phyloP scores from a whole-genome alignment of 1,140 invertebrate genomes.

The Coptotermes formosanus region DNA sequence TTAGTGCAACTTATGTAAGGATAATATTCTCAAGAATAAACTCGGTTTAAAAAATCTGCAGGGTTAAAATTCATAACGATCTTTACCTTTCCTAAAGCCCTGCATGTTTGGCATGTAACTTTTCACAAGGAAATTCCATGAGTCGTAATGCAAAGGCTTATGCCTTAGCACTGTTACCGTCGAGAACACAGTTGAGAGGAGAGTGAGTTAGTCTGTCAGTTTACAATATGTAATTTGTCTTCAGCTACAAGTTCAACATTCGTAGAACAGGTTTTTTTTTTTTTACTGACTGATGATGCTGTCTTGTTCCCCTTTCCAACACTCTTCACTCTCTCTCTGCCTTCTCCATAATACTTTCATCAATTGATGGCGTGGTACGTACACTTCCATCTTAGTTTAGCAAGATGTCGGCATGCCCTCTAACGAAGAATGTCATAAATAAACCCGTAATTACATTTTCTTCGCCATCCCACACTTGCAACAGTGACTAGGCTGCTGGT shows the following conservation, averaged over 20 bases:
- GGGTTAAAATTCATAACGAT: neutral
- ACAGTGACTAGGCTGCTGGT: too few species aligned
- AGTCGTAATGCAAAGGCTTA: neutral
- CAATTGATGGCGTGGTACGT: too few species aligned
- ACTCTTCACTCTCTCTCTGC: neutral
- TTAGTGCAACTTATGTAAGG: too few species aligned
- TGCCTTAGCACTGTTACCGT: neutral
- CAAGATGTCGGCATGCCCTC: too few species aligned
- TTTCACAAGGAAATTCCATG: neutral
- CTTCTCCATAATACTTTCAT: neutral
- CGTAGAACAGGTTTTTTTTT: neutral
- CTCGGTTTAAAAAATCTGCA: neutral
- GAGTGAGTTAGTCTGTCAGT: neutral
- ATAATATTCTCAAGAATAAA: neutral
- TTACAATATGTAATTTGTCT: neutral
- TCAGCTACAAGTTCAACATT: neutral
- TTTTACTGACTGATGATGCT: neutral
- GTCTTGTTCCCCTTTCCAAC: neutral
- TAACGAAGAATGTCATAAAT: too few species aligned
- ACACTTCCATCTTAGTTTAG: too few species aligned
- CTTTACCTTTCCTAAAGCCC: neutral
- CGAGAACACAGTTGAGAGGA: neutral
- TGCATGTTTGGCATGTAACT: neutral
- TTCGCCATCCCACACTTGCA: too few species aligned
- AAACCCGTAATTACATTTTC: too few species aligned